Evolutionary conservation across 1,140 invertebrate species (phyloP).

Genomic region (Ladona fulva): DNA sequence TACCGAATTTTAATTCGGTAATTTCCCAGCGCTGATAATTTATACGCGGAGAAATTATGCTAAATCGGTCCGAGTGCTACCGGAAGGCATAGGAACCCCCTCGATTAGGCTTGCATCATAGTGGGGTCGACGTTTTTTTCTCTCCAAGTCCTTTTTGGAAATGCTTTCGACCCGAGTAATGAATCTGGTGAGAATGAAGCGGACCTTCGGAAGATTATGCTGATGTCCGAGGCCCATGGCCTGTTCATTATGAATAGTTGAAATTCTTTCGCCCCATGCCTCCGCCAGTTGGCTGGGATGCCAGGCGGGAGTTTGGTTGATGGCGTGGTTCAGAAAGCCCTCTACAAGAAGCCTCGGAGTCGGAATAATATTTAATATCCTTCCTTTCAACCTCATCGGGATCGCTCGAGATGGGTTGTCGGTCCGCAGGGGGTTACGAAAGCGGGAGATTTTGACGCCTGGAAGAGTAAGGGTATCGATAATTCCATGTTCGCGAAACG

Average conservation of each 20-base stretch:
- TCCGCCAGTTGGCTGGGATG: not conserved
- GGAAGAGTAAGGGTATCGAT: not conserved
- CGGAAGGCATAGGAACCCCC: no score
- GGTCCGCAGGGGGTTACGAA: not conserved
- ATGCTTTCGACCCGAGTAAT: no score
- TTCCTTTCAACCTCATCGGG: not conserved
- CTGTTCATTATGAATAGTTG: not conserved
- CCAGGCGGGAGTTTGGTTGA: not conserved
- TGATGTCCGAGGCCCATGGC: not conserved
- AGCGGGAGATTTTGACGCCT: not conserved
- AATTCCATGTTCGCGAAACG: not conserved
- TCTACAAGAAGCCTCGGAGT: not conserved
- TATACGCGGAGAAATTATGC: no score
- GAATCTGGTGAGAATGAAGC: not conserved
- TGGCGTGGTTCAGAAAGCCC: not conserved
- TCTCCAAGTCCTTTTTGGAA: no score
- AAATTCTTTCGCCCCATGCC: not conserved
- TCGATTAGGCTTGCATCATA: no score
- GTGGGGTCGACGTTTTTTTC: no score
- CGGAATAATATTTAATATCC: no score
- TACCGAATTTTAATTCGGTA: no score
- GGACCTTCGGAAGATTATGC: not conserved
- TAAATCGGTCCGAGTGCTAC: no score
- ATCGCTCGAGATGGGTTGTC: not conserved
- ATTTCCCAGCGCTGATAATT: no score